Base-by-base conservation (phyloP, 2,888 invertebrate genomes). In the Balanococcus diminutus region DNA sequence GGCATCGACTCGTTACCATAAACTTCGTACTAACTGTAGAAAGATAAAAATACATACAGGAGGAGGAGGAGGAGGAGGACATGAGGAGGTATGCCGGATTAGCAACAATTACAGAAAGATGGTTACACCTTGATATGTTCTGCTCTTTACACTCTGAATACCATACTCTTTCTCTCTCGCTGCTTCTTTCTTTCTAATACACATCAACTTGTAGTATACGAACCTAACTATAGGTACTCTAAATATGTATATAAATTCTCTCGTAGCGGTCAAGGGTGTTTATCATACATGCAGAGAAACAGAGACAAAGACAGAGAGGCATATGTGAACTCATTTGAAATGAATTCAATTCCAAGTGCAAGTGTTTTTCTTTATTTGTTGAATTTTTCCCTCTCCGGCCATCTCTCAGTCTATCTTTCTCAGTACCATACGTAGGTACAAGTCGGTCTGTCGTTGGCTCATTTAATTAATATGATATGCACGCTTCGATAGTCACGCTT, bases 381-480 rank as follows among this genome's bases (percentile, higher is more conserved):
- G n/a, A 46, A 4, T 46, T n/a, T 46, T 46, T n/a, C 0, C n/a
- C n/a, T 46, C n/a, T 46, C n/a, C n/a, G n/a, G n/a, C n/a, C 3
- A 11, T 46, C n/a, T 46, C 46, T n/a, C 46, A 3, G 32, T 84
- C 46, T 75, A 16, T 75, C 28, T 28, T 51, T 25, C 28, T 82
- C 22, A n/a, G 28, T 82, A 51, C 51, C 22, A 25, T 42, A 51
- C 6, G 28, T 46, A 14, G n/a, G 14, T 84, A 67, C 28, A 84
- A 25, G 84, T 84, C 84, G 42, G 84, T 72, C 84, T 84, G 72
- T 84, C 84, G 32, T 75, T 72, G 84, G 75, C 84, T 84, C 84
- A 84, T 84, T 84, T 84, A 84, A 84, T 84, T 84, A 84, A 84
- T 84, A 84, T 75, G 84, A 84, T 84, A 84, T 84, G 84, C 84